Evolutionary conservation across 2,888 invertebrate genomes (phyloP), one percentile per base, ranked within the genome.

Genomic region (Heliconius hortense): DNA sequence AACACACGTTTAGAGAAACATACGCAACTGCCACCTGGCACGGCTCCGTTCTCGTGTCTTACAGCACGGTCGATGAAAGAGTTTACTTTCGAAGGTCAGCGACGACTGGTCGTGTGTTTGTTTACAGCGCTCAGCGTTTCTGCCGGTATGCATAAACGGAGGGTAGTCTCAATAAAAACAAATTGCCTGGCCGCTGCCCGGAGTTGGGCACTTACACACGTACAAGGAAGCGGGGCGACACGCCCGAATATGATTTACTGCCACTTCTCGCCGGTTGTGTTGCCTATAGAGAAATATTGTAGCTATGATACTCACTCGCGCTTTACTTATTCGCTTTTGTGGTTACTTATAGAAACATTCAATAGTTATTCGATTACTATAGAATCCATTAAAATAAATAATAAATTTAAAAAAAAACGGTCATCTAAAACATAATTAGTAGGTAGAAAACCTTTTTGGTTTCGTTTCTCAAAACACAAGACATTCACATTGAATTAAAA

Each of bases 131-230:
- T 92, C 90, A 90, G 91, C 91, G 89, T 92, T 91, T 90, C 89
- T 88, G 88, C 89, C 89, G 91, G 91, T 93, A 92, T 92, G 92
- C 93, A 93, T 92, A 92, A 92, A 90, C 90, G 87, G 89, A 88
- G 93, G 93, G 92, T 91, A 92, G 92, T 92, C 92, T 91, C 92
- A 91, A 93, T 93, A 93, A 93, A 93, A 93, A 93, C 90, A 93
- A 92, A 93, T 93, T 92, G 93, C 91, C 90, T 80, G 90, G 89
- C 80, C 87, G 88, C 90, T 89, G 90, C 89, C 90, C 91, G 87
- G 86, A 90, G 90, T 86, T 84, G 87, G 85, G 86, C 91, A 88
- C 82, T 91, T 91, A 90, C 91, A 90, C 93, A 93, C 93, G 93
- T 93, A 87, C 93, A 86, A 91, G 92, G 91, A 92, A 92, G 87